Evolutionary conservation across 2,888 invertebrate species (phyloP), one percentile per base, ranked within the genome.

Genomic region (Argyresthia goedartella): DNA sequence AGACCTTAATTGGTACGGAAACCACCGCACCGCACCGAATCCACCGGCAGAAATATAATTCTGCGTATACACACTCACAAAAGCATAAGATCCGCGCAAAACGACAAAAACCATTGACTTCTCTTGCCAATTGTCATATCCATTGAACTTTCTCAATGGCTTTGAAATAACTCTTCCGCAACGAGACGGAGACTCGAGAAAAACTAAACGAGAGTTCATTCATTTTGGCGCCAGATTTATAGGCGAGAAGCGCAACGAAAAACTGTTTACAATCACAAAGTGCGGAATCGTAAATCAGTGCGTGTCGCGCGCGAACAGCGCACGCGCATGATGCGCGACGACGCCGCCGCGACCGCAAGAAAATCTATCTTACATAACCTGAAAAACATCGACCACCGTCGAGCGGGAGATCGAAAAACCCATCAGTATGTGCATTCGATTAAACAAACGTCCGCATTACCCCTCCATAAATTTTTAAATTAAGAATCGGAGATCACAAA

Each of bases 201-300:
- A 81, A 82, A 76, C 65, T 64, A 60, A 64, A 68, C 66, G 70
- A 58, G 60, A 66, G 69, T 69, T 77, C 76, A 82, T 79, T 81
- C 79, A 84, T 78, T 80, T 82, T 76, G 77, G 75, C 80, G 80
- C 79, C 80, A 74, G 76, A 80, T 80, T 81, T 77, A 81, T 80
- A 76, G 76, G 76, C 77, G 78, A 75, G 76, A 76, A 76, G 56
- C 65, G 57, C 60, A 60, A 63, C 65, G 70, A 81, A 77, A 81
- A 82, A 81, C 73, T 59, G 67, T 71, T 76, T 68, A 69, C 71
- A 78, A 67, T 76, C 71, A 68, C 73, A 70, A 71, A 69, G 67
- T 68, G 69, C 69, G 64, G 69, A 71, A 71, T 76, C 76, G 76
- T 84, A 81, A 81, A 80, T 81, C 75, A 79, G 11, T 16, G 10